Conservation (phyloP, 2,113 vertebrate species). For the Spea bombifrons region DNA sequence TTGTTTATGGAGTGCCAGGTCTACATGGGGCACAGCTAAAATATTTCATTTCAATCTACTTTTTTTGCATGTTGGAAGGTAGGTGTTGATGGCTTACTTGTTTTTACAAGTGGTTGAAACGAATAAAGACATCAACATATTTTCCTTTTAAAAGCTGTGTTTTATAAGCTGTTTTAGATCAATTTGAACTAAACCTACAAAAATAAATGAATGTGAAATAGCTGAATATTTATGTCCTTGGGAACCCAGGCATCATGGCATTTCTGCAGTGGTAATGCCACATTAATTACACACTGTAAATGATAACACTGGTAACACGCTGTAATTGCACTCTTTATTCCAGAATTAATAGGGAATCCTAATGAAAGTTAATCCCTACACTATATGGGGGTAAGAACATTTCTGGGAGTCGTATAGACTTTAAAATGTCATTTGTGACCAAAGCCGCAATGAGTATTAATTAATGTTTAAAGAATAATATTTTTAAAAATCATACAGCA, state of each 20-base stretch:
- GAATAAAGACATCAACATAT: constrained; percentile 15
- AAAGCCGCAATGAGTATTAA: too few species aligned
- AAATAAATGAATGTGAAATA: constrained; percentile 17
- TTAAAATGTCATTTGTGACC: background rate
- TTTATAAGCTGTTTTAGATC: background rate
- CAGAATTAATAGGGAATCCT: background rate
- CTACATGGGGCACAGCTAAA: background rate
- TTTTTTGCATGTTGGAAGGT: background rate
- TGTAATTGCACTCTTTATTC: constrained; percentile 14
- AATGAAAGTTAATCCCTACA: background rate
- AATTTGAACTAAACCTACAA: background rate
- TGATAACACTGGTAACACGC: constrained; percentile 8
- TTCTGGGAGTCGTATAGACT: background rate
- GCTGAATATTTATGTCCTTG: background rate
- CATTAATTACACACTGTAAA: constrained; percentile 17
- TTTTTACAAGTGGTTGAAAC: background rate
- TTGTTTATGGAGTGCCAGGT: background rate
- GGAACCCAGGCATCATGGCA: constrained; percentile 4
- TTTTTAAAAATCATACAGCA: too few species aligned
- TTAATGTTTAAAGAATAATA: too few species aligned
- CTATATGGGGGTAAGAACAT: background rate
- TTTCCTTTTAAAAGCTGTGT: background rate
- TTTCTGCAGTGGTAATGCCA: background rate
- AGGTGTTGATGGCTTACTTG: background rate
- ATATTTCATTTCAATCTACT: constrained; percentile 26